Evolutionary conservation across 92 coral and sea anemone species (phyloP), one percentile per base, ranked within the genome.

Genomic region (Phenganax subtilis): DNA sequence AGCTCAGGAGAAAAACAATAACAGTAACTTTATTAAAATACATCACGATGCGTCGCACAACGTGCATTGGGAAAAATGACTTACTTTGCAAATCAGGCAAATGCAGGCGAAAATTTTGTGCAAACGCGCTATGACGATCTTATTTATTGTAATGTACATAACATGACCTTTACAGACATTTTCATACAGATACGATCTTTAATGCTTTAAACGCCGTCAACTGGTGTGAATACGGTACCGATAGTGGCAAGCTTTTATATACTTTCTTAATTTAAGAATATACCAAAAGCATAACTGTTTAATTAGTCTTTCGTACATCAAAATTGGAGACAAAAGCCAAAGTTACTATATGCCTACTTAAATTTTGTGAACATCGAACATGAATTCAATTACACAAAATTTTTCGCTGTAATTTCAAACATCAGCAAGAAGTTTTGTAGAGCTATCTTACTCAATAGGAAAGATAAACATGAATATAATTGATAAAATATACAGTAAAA

Each of bases 301-400:
- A 65, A 10, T 15, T 65, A 65, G 30, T 17, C 30, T 44, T 65
- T 10, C 27, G 16, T 44, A 9, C 15, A 10, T 17, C 2, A 9
- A 75, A 75, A 75, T 75, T 75, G 55, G 25, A 75, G 47, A 75
- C 10, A 55, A 75, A 75, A 54, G 10, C 47, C 37, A 27, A 54
- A 75, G 54, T 75, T 75, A 20, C 25, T 20, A 65, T 28, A 3
- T 55, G 44, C 63, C 51, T 54, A 75, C 55, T 75, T 53, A 9
- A 72, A 54, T 72, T 29, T 12, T 16, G 59, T 25, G 78, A 53
- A 28, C 47, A 54, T 29, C 79, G 47, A 75, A 75, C 79, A 75
- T 6, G 29, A 62, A 25, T 55, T 54, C 55, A 75, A 75, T 75
- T 75, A 72, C 25, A 17, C 25, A 51, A 53, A 1, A 14, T 52